Conservation (phyloP, 2,113 vertebrate genomes). For the Ciconia stormi region DNA sequence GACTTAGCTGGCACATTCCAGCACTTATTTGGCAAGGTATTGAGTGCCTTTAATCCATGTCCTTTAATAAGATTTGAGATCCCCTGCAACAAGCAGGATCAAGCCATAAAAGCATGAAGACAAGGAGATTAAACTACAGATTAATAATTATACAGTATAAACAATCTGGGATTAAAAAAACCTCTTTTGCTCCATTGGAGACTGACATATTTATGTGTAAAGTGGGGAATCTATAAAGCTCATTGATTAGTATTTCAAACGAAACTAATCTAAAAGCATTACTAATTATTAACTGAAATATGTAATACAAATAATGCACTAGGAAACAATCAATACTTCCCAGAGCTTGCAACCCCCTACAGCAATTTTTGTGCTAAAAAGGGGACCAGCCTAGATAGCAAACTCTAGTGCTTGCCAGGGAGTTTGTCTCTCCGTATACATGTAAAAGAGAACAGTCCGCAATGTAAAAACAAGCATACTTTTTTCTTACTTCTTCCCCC, state of each 20-base stretch:
- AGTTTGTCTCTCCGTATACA: neutral
- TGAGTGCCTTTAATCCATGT: neutral
- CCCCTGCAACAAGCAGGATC: neutral
- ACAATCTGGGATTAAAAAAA: slow-evolving; percentile 1
- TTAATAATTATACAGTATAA: slow-evolving; percentile 15
- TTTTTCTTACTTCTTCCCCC: neutral
- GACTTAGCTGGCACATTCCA: neutral
- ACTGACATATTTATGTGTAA: slow-evolving; percentile 2
- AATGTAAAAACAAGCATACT: neutral
- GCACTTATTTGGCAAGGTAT: neutral
- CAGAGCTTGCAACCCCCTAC: neutral
- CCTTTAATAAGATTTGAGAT: slow-evolving; percentile 14
- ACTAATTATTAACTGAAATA: slow-evolving; percentile 45
- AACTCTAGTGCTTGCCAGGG: neutral
- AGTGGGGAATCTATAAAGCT: neutral
- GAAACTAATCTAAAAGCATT: slow-evolving; percentile 16
- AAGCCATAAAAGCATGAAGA: neutral
- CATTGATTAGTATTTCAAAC: slow-evolving; percentile 7
- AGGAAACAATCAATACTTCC: neutral
- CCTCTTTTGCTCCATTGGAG: neutral
- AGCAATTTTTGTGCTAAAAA: slow-evolving; percentile 27
- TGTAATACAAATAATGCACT: neutral
- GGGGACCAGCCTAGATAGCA: neutral
- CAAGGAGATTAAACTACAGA: slow-evolving; percentile 23
- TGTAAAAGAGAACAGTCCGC: neutral